These are phyloP conservation scores for Spilarctia lutea DNA, from an alignment of 2,888 invertebrate species.

Conservation along the genomic window DNA sequence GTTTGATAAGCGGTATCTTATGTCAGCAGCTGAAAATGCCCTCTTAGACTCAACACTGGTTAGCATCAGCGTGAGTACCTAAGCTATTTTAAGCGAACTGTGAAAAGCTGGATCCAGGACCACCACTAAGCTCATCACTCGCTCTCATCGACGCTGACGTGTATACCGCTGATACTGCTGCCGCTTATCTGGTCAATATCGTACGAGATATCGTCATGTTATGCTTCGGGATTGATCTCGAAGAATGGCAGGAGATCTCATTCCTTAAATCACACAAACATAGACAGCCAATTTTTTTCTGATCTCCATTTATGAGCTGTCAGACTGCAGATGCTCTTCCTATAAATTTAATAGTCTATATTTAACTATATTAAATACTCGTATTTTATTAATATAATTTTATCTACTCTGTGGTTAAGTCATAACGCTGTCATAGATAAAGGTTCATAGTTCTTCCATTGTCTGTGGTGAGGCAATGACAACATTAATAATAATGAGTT, in stretches of 20 bases:
- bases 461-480: conserved; percentile 8
- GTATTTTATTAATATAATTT: neutral
- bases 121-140: too few species aligned
- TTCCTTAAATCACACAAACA: too few species aligned
- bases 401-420: conserved; percentile 14
- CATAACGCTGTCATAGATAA: conserved; percentile 32
- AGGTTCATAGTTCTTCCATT: conserved; percentile 24
- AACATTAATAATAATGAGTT: conserved; percentile 13
- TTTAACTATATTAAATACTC: neutral
- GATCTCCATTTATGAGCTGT: too few species aligned
- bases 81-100: too few species aligned
- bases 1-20: too few species aligned
- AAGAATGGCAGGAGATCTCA: neutral
- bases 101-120: too few species aligned
- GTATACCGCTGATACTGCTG: neutral
- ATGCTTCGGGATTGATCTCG: neutral
- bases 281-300: too few species aligned
- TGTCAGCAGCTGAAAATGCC: too few species aligned
- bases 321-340: neutral
- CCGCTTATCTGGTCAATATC: neutral
- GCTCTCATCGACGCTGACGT: too few species aligned
- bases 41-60: too few species aligned
- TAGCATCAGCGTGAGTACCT: too few species aligned
- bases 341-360: neutral
- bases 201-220: neutral